Percentiles rank a stretch among this genome's conserved stretches.
phyloP scores from a whole-genome alignment of 2,113 vertebrate genomes.

The Ailurus styani region DNA sequence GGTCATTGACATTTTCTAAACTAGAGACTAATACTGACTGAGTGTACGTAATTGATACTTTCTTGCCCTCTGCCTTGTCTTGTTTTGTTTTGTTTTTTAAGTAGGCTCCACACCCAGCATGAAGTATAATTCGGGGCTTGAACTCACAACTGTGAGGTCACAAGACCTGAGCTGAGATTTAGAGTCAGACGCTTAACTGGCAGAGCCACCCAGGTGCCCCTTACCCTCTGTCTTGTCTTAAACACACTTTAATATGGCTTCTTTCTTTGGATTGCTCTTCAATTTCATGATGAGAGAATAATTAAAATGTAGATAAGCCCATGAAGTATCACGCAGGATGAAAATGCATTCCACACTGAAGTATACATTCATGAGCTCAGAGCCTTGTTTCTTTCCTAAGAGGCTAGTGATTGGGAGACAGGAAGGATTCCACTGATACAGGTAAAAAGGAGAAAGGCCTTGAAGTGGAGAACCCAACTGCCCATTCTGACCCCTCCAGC shows the following conservation, averaged over 20 bases:
- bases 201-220: neutral
- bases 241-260: neutral
- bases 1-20: neutral
- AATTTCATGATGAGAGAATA: neutral
- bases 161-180: neutral
- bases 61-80: neutral
- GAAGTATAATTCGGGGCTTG: neutral
- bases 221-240: neutral
- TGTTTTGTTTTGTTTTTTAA: neutral
- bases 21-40: neutral
- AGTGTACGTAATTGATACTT: neutral
- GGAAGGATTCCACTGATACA: fast-evolving
- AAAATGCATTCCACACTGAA: neutral
- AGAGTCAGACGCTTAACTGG: neutral
- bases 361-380: neutral
- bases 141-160: neutral
- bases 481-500: neutral
- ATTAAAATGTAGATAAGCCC: neutral
- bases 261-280: neutral
- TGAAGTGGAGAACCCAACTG: neutral
- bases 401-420: neutral
- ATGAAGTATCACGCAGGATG: neutral
- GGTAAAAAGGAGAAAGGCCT: neutral
- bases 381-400: neutral
- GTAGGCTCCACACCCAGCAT: neutral